A percentile compares a stretch with the other conserved stretches of the same genome.
These are phyloP conservation scores for Epinotia ramella DNA, from an alignment of 2,888 invertebrate species.

Conservation along the genomic window DNA sequence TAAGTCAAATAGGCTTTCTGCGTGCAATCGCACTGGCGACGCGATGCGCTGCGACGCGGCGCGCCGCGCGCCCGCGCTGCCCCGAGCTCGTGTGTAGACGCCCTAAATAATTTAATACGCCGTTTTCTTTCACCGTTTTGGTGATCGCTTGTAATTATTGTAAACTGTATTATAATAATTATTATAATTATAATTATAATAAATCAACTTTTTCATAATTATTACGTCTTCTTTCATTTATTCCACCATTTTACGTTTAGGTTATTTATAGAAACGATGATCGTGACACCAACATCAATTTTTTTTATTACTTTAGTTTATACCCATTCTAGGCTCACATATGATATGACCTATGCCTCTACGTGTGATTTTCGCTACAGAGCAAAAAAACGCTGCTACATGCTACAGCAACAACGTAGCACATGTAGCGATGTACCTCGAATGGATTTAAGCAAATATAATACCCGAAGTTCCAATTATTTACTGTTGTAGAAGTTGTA, in stretches of 20 bases:
- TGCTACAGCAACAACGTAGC: no score
- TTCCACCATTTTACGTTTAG: neutral
- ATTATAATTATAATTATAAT: conserved; percentile 84
- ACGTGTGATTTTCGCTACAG: no score
- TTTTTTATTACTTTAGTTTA: neutral
- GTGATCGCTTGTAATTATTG: conserved; percentile 86
- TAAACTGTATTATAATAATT: conserved; percentile 86
- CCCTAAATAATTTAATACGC: conserved; percentile 82
- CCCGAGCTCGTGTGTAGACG: conserved; percentile 59
- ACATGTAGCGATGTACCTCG: no score
- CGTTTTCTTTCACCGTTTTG: conserved; percentile 85
- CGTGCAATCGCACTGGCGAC: conserved; percentile 38
- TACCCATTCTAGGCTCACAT: no score
- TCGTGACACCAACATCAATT: neutral
- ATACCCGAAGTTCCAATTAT: no score
- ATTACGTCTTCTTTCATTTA: conserved; percentile 77
- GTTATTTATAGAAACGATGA: neutral
- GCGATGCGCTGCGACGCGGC: conserved; percentile 49
- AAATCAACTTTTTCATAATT: conserved; percentile 86
- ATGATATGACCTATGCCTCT: no score
- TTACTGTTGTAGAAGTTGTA: no score
- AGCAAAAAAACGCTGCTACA: no score
- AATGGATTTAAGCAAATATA: no score
- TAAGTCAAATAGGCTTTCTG: conserved; percentile 41
- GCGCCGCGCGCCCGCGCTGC: conserved; percentile 57